These are phyloP conservation scores for Speoplatyrhinus poulsoni DNA, from an alignment of 2,113 vertebrate genomes.

Conservation along the genomic window DNA sequence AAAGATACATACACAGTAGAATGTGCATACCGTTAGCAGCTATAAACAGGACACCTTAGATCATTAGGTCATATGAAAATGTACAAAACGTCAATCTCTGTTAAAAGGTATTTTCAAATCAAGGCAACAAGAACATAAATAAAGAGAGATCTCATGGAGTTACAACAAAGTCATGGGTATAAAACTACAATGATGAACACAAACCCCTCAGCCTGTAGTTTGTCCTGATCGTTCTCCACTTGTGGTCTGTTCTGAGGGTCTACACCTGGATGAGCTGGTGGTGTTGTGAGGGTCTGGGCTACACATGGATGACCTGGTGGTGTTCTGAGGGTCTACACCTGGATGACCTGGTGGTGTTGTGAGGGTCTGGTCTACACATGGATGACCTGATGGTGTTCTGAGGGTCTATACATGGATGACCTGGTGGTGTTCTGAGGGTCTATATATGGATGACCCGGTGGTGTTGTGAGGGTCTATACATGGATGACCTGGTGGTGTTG, in stretches of 20 bases:
- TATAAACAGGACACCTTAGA: constrained; percentile 96
- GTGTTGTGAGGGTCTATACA: no score
- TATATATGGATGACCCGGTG: no score
- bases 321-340: no score
- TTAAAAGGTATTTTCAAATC: constrained; percentile 92
- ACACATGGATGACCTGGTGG: no score
- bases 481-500: neutral
- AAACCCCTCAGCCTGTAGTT: constrained; percentile 76
- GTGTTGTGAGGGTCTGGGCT: no score
- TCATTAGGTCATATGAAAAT: constrained; percentile 97
- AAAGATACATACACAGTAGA: constrained; percentile 89
- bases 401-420: no score
- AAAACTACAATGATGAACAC: constrained; percentile 87
- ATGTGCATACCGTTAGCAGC: constrained; percentile 96
- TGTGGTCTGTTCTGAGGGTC: constrained; percentile 16
- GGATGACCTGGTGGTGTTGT: constrained; percentile 82
- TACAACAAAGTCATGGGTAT: constrained; percentile 52
- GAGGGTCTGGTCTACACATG: no score
- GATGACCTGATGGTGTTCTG: no score
- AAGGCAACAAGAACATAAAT: constrained; percentile 78
- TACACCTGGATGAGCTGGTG: no score
- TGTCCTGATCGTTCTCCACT: constrained; percentile 26
- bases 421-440: no score
- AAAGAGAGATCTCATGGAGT: constrained; percentile 59
- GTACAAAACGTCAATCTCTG: constrained; percentile 95